Base-by-base conservation (phyloP, 2,113 vertebrate species). In the Prochilodus magdalenae region DNA sequence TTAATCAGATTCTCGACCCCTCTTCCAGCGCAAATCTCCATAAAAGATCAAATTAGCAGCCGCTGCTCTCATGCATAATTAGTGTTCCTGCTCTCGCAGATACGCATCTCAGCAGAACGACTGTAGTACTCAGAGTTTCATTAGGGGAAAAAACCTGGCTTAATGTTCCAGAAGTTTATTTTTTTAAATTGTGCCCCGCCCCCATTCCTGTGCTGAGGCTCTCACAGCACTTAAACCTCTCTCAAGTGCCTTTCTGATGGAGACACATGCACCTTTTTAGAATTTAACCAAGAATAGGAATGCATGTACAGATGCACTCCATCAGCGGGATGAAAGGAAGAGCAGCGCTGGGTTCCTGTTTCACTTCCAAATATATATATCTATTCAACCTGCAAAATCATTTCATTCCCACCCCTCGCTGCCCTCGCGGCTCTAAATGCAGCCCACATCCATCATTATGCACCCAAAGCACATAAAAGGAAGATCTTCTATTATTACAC, bases 1-100 rank as follows among this genome's bases (percentile, higher is more conserved):
- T 12, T 69, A 33, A 69, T 69, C 18, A 69, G 65, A 69, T 60
- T 60, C 57, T 60, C 57, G 24, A 60, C 29, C 65, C 33, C 16
- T 69, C 65, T 69, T 36, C 65, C 33, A 24, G 30, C 22, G 15
- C 30, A 36, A 33, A 69, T 69, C 29, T 69, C 65, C 65, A 69
- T 36, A 69, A 69, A 40, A 40, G 30, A 69, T 69, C 65, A 69
- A 69, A 69, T 69, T 69, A 69, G 30, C 65, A 36, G 20, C 18
- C 33, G 20, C 30, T 12, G 29, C 30, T 40, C 18, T 33, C 30
- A 36, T 33, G 30, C 29, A 67, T 67, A 60, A 60, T 60, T 60
- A 60, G n/a, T 60, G 57, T 26, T 60, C 7, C 57, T 26, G 24
- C 57, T 67, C 30, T 30, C 29, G 29, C 65, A 36, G 29, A 69